Evolutionary conservation across 2,113 vertebrate species (phyloP).

Genomic region (Carassius carassius): DNA sequence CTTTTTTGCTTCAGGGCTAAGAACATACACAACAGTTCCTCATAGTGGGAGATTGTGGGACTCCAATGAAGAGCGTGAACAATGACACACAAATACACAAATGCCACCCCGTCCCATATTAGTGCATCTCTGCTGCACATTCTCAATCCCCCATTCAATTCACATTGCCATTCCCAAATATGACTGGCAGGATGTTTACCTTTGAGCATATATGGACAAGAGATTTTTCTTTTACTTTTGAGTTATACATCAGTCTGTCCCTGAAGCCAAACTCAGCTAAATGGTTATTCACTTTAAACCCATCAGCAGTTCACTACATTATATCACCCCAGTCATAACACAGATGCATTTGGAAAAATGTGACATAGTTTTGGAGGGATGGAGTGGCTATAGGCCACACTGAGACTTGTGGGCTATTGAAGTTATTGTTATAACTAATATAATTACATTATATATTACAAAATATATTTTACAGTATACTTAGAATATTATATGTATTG

Average conservation of each 20-base stretch:
- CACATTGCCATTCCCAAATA: conserved; percentile 22
- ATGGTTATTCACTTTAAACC: background rate
- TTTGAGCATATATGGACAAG: conserved; percentile 17
- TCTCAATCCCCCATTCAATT: conserved; percentile 38
- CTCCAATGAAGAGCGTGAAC: conserved; percentile 1
- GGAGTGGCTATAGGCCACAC: background rate
- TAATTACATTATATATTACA: background rate
- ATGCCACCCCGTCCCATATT: conserved; percentile 28
- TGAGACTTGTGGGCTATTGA: background rate
- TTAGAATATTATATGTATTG: background rate
- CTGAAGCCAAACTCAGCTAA: background rate
- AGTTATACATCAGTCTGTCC: background rate
- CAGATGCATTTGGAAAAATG: background rate
- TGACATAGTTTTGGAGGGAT: background rate
- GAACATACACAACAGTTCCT: conserved; percentile 31
- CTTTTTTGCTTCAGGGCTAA: conserved; percentile 42
- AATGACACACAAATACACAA: conserved; percentile 16
- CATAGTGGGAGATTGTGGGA: conserved; percentile 14
- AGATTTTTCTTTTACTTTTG: background rate
- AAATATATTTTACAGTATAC: background rate
- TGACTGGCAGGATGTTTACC: conserved; percentile 27
- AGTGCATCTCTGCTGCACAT: conserved; percentile 40
- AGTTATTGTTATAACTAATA: background rate
- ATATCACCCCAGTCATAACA: background rate
- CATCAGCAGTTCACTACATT: background rate